A percentile compares a stretch with the other conserved stretches of the same genome.
Conservation (phyloP, 2,113 vertebrate genomes). For the Mesembrinibis cayennensis region DNA sequence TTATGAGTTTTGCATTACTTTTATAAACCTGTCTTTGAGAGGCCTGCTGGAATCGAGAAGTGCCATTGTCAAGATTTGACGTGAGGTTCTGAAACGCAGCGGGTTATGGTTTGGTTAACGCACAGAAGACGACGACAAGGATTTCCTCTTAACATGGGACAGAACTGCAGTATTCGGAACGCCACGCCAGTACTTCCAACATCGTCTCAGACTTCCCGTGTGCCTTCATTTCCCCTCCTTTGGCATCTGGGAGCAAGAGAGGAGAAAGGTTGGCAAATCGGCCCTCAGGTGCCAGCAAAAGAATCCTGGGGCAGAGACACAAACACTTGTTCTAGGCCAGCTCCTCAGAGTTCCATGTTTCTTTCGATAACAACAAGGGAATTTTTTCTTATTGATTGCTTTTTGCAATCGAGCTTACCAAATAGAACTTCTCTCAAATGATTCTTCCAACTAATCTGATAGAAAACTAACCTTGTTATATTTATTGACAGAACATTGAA, state of each 20-base stretch:
- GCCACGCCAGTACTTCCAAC: rapidly evolving
- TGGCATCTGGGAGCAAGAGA: neutral
- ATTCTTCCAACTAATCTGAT: slow-evolving; percentile 85
- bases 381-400: slow-evolving; percentile 78
- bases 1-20: neutral
- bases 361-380: slow-evolving; percentile 42
- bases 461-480: slow-evolving; percentile 92
- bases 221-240: neutral
- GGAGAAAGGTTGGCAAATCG: neutral
- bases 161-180: neutral
- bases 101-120: neutral
- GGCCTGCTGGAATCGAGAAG: neutral
- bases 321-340: slow-evolving; percentile 11
- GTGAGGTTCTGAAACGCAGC: neutral
- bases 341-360: slow-evolving; percentile 51
- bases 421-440: slow-evolving; percentile 86
- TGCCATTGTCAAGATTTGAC: neutral
- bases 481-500: slow-evolving; percentile 94
- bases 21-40: neutral
- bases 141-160: neutral
- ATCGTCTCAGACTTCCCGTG: neutral
- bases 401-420: slow-evolving; percentile 85
- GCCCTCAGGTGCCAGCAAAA: neutral
- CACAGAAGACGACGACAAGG: neutral
- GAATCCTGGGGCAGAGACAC: neutral